Percentiles rank a stretch among this genome's conserved stretches.
These are phyloP conservation scores for Drosophila teissieri DNA, from an alignment of 1,140 invertebrate genomes.

Conservation along the genomic window DNA sequence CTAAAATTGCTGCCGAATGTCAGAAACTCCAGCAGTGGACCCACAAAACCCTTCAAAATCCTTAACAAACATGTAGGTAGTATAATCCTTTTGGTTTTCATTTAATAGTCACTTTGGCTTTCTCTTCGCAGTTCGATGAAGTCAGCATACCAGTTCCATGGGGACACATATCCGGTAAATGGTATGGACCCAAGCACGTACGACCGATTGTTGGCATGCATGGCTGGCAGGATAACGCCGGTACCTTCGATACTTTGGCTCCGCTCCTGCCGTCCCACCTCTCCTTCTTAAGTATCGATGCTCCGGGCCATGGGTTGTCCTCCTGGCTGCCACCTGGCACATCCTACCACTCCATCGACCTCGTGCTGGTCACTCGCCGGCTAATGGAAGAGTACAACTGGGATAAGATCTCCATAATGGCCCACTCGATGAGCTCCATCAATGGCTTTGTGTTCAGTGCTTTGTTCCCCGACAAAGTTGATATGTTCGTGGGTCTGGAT, in stretches of 20 bases:
- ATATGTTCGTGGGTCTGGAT: conserved; percentile 88
- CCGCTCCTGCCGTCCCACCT: conserved; percentile 87
- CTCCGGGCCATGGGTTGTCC: conserved; percentile 90
- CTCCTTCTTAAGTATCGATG: conserved; percentile 88
- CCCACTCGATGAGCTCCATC: conserved; percentile 89
- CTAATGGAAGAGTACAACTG: conserved; percentile 89
- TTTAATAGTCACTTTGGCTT: conserved; percentile 3
- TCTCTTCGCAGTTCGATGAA: conserved; percentile 86
- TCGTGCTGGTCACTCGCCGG: conserved; percentile 86
- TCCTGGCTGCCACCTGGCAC: conserved; percentile 88
- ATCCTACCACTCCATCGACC: conserved; percentile 87
- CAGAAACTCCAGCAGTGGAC: conserved; percentile 25
- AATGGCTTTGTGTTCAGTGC: conserved; percentile 86
- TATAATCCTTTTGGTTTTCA: neutral
- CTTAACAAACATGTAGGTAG: conserved; percentile 61
- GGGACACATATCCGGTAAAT: conserved; percentile 89
- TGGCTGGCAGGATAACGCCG: conserved; percentile 92
- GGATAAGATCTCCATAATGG: conserved; percentile 88
- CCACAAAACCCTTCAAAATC: conserved; percentile 39
- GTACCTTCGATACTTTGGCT: conserved; percentile 89
- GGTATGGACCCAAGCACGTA: conserved; percentile 88
- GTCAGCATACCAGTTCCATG: conserved; percentile 88
- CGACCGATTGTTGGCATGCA: conserved; percentile 89
- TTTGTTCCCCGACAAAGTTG: conserved; percentile 87
- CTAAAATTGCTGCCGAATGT: conserved; percentile 26